phyloP scores from a whole-genome alignment of 2,113 vertebrate genomes.

The Callospermophilus lateralis region DNA sequence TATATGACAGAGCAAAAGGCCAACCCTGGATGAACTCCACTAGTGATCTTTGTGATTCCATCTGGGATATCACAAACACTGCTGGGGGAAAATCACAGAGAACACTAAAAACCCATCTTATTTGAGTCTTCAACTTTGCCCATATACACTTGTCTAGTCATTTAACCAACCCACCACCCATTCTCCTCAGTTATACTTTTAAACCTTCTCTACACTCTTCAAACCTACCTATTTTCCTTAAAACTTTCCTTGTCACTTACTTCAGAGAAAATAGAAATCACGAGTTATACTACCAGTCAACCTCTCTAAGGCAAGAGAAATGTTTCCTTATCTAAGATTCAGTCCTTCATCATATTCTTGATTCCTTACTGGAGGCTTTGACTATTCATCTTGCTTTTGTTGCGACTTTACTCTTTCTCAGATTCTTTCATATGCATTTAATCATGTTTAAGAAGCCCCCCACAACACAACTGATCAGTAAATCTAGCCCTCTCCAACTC shows the following conservation, averaged over 20 bases:
- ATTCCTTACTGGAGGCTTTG: not conserved
- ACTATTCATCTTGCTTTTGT: not conserved
- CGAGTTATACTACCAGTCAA: not conserved
- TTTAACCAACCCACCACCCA: not conserved
- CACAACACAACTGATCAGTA: not conserved
- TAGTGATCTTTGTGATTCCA: not conserved
- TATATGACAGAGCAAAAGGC: not conserved
- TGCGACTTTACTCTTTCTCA: not conserved
- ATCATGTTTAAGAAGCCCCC: not conserved
- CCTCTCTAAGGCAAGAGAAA: not conserved
- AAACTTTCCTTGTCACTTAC: not conserved
- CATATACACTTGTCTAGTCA: not conserved
- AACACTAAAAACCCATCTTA: slow-evolving; percentile 27
- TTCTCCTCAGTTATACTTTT: not conserved
- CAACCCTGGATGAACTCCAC: not conserved
- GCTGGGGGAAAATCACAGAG: not conserved
- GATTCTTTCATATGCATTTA: not conserved
- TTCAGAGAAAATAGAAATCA: slow-evolving; percentile 42
- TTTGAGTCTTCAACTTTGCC: not conserved
- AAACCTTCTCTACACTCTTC: not conserved
- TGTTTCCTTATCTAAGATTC: slow-evolving; percentile 28
- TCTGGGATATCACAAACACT: not conserved
- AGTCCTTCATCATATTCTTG: not conserved
- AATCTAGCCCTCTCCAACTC: not conserved
- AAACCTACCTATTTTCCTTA: not conserved